Conservation (phyloP, 1,140 invertebrate genomes). For the Drosophila novamexicana region DNA sequence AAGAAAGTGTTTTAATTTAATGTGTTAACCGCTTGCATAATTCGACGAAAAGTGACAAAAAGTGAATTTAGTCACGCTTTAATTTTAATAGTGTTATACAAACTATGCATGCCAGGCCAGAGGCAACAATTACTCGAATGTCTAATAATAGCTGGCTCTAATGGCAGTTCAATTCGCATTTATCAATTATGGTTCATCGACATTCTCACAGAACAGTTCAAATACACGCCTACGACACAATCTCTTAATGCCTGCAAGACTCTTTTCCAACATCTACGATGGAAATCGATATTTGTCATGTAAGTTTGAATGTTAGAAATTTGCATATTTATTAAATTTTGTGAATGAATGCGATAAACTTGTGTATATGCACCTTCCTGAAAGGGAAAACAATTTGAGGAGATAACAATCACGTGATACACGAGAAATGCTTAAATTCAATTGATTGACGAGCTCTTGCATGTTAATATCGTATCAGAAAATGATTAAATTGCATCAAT, state of each 20-base stretch:
- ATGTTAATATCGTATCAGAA: constrained; percentile 28
- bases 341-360: constrained; percentile 68
- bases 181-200: constrained; percentile 66
- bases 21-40: constrained; percentile 75
- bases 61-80: constrained; percentile 36
- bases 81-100: constrained; percentile 33
- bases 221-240: constrained; percentile 32
- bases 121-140: constrained; percentile 22
- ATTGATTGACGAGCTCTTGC: constrained; percentile 28
- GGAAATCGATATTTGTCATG: constrained; percentile 64
- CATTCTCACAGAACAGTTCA: constrained; percentile 10
- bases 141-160: constrained; percentile 29
- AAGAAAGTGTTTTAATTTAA: constrained; percentile 78
- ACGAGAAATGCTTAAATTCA: neutral
- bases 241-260: constrained; percentile 3
- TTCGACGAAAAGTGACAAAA: constrained; percentile 46
- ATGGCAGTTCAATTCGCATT: constrained; percentile 30
- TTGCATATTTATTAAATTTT: constrained; percentile 82
- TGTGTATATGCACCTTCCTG: constrained; percentile 19
- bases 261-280: constrained; percentile 31
- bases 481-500: constrained; percentile 38
- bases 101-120: constrained; percentile 10
- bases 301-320: constrained; percentile 66
- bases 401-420: constrained; percentile 11
- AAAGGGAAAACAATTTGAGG: constrained; percentile 4